Percentiles rank a stretch among this genome's conserved stretches.
Conservation (phyloP, 2,797 vertebrate genomes). For the Girardinus metallicus region DNA sequence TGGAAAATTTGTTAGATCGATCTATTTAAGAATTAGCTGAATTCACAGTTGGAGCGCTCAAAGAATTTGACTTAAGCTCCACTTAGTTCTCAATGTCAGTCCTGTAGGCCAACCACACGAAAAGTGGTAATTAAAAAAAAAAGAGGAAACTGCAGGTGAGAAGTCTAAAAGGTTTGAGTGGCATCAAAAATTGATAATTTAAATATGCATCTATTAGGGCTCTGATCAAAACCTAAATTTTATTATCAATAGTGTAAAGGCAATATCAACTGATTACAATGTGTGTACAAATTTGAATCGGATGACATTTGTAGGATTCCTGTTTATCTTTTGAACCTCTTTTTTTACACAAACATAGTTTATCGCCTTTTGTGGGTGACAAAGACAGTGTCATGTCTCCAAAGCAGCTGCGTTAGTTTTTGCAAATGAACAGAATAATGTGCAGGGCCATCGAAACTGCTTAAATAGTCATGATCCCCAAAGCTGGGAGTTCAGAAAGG, state of each 20-base stretch:
- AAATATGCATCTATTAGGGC: background rate
- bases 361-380: background rate
- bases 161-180: background rate
- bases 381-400: background rate
- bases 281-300: background rate
- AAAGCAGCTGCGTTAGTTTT: background rate
- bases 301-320: background rate
- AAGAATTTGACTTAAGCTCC: background rate
- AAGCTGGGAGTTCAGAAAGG: background rate
- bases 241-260: background rate
- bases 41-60: background rate
- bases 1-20: background rate
- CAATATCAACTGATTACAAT: background rate
- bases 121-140: background rate
- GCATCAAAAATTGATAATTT: background rate
- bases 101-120: background rate
- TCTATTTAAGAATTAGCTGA: background rate
- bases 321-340: background rate
- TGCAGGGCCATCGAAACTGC: background rate
- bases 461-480: background rate
- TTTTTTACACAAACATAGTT: background rate
- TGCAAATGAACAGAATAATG: background rate
- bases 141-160: background rate
- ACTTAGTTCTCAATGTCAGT: background rate
- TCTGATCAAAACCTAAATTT: background rate